phyloP scores from a whole-genome alignment of 2,113 vertebrate genomes.

The Callionymus lyra region DNA sequence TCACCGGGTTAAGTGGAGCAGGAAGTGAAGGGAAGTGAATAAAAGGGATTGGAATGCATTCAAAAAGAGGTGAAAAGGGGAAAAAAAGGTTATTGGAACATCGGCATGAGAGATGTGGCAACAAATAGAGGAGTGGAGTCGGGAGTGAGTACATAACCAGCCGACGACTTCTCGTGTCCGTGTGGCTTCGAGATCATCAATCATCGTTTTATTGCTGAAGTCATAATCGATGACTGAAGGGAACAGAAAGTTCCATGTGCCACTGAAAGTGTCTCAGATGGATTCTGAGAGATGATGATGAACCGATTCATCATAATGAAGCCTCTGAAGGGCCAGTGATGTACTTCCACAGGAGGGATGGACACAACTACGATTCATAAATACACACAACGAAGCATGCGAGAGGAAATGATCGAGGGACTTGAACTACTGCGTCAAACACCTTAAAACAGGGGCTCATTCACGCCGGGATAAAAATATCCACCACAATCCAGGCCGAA shows the following conservation, averaged over 20 bases:
- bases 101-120: slow-evolving; percentile 14
- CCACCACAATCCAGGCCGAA: too few species aligned
- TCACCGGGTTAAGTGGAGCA: slow-evolving; percentile 50
- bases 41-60: slow-evolving; percentile 52
- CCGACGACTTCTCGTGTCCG: slow-evolving; percentile 8
- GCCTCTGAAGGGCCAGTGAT: slow-evolving; percentile 40
- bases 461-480: too few species aligned
- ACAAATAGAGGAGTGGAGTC: too few species aligned
- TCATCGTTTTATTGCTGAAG: slow-evolving; percentile 17
- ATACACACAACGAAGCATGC: slow-evolving; percentile 8
- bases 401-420: too few species aligned
- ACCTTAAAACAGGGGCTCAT: too few species aligned
- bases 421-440: too few species aligned
- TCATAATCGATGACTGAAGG: slow-evolving; percentile 18
- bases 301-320: not conserved
- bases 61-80: slow-evolving; percentile 45
- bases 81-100: slow-evolving; percentile 48
- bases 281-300: too few species aligned
- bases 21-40: slow-evolving; percentile 50
- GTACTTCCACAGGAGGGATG: slow-evolving; percentile 17
- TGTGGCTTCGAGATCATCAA: slow-evolving; percentile 5
- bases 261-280: not conserved
- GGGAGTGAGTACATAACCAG: slow-evolving; percentile 44
- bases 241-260: slow-evolving; percentile 18
- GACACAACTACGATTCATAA: slow-evolving; percentile 1